Evolutionary conservation across 2,888 invertebrate genomes (phyloP), one percentile per base, ranked within the genome.

Genomic region (Onchidella celtica): DNA sequence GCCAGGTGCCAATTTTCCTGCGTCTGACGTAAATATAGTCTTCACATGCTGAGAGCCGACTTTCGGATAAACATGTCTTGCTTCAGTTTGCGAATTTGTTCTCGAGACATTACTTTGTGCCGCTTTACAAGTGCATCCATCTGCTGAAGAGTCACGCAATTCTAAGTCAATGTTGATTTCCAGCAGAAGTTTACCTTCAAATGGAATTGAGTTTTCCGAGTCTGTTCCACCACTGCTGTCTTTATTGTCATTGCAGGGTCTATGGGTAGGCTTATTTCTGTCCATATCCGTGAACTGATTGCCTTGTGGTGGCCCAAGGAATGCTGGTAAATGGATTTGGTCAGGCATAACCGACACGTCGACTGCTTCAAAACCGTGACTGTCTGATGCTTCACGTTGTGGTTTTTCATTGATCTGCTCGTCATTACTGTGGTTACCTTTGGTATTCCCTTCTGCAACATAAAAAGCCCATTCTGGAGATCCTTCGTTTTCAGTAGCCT

Each of bases 131-230:
- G 59, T 34, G 14, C n/a, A 36, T 27, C 32, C 1, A 21, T 73
- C 59, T 32, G 59, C 4, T 14, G 59, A 61, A 36, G 73, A 61
- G 27, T 6, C 32, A n/a, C 40, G 27, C 3, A 38, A 6, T 11
- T 70, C 70, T 32, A 70, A 17, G 36, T n/a, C 34, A 36, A 73
- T 73, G 59, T 27, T 73, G n/a, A 73, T 73, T 59, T 73, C 73
- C 27, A 73, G 36, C 21, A 59, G 73, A 34, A 73, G 21, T 2
- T 57, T 32, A 17, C 57, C 32, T 24, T 32, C 59, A 59, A 21
- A 34, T 1, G 55, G 72, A 21, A n/a, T 21, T 47, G 69, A 34
- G 21, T 34, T 17, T 9, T 34, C 66, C 29, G 24, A n/a, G n/a
- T 59, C 59, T n/a, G 59, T 4, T n/a, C 24, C 59, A 59, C 24